A percentile compares a stretch with the other conserved stretches of the same genome.
Conservation (phyloP, 2,888 invertebrate species). For the Nysson spinosus region DNA sequence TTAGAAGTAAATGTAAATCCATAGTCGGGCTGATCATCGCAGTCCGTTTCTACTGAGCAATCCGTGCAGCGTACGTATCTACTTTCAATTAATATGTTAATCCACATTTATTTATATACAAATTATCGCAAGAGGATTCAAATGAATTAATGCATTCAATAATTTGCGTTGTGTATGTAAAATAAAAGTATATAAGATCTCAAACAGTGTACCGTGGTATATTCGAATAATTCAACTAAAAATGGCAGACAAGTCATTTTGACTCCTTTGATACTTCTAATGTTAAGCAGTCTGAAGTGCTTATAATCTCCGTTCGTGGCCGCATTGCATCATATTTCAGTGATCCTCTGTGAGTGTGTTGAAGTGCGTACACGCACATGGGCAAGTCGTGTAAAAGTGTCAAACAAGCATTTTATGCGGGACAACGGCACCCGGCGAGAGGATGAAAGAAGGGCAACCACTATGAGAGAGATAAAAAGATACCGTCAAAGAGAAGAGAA, state of each 20-base stretch:
- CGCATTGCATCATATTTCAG: conserved; percentile 48
- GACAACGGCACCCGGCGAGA: conserved; percentile 22
- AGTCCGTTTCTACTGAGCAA: conserved; percentile 30
- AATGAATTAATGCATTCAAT: too few relatives aligned
- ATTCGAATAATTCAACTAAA: not conserved
- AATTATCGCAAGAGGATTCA: too few relatives aligned
- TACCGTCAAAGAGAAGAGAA: conserved; percentile 6
- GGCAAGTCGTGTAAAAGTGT: not conserved
- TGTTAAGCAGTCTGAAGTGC: conserved; percentile 40
- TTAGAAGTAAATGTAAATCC: too few relatives aligned
- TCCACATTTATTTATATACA: too few relatives aligned
- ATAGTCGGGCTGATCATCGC: conserved; percentile 29
- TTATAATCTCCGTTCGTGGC: conserved; percentile 18
- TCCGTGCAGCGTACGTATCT: conserved; percentile 4
- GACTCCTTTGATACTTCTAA: not conserved
- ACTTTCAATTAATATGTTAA: too few relatives aligned
- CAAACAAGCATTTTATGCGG: conserved; percentile 36
- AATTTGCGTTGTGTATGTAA: too few relatives aligned
- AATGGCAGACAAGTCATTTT: not conserved
- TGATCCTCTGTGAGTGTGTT: conserved; percentile 20
- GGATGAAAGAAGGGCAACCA: conserved; percentile 20
- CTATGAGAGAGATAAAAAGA: conserved; percentile 13
- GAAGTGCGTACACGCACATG: conserved; percentile 3
- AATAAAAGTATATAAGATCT: too few relatives aligned
- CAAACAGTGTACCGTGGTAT: too few relatives aligned